A percentile compares a stretch with the other conserved stretches of the same genome.
Evolutionary conservation across 2,888 invertebrate species (phyloP).

Genomic region (Hetaerina titia): DNA sequence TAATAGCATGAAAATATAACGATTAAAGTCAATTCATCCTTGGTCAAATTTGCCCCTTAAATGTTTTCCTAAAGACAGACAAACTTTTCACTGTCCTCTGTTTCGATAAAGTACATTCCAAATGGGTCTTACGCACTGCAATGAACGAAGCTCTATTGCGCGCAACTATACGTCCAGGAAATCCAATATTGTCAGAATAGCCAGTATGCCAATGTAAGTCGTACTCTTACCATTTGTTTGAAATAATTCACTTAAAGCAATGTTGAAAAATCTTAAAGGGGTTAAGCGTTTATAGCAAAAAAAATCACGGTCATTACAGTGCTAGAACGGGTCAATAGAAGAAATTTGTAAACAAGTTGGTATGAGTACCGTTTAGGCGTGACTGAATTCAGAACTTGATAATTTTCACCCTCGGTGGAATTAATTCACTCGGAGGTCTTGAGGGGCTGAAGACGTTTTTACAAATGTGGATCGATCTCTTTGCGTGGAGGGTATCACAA

Average conservation of each 20-base stretch:
- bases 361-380: neutral
- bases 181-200: neutral
- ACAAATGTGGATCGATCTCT: neutral
- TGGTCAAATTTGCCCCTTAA: too few relatives aligned
- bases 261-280: neutral
- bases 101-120: too few relatives aligned
- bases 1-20: too few relatives aligned
- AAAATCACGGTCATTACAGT: neutral
- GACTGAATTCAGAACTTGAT: neutral
- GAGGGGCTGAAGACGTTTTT: neutral
- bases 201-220: neutral
- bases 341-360: neutral
- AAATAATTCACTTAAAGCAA: neutral
- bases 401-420: neutral
- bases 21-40: too few relatives aligned
- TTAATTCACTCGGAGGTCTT: neutral
- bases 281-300: neutral
- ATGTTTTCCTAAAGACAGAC: too few relatives aligned
- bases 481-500: neutral
- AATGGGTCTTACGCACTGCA: too few relatives aligned
- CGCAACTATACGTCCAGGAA: too few relatives aligned
- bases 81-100: too few relatives aligned
- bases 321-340: neutral
- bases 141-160: too few relatives aligned
- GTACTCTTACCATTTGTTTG: neutral